Evolutionary conservation across 2,113 vertebrate genomes (phyloP).

Genomic region (Spea multiplicata): DNA sequence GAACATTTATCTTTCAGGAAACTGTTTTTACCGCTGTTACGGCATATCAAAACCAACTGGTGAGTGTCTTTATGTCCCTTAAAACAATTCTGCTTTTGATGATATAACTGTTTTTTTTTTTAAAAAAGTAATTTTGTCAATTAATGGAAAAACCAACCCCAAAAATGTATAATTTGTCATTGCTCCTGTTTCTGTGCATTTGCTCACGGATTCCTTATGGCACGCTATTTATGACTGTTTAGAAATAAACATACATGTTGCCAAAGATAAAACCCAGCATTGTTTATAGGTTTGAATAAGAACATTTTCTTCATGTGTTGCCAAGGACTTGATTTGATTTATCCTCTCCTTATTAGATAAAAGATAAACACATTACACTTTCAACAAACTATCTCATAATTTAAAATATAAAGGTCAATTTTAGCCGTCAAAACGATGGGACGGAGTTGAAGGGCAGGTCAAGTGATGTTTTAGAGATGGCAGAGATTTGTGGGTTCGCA

Average conservation of each 20-base stretch:
- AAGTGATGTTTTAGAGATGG: slow-evolving; percentile 70
- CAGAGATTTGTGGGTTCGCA: slow-evolving; percentile 55
- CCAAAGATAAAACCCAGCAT: slow-evolving; percentile 47
- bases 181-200: neutral
- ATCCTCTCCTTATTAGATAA: slow-evolving; percentile 74
- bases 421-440: slow-evolving; percentile 62
- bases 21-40: slow-evolving; percentile 97
- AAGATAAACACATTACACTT: slow-evolving; percentile 81
- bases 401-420: slow-evolving; percentile 80
- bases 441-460: slow-evolving; percentile 76
- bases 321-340: slow-evolving; percentile 69
- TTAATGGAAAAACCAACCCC: neutral
- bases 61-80: slow-evolving; percentile 63
- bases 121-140: too few species aligned
- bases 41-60: slow-evolving; percentile 97
- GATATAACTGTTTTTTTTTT: too few species aligned
- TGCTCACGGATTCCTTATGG: slow-evolving; percentile 13
- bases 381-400: slow-evolving; percentile 81
- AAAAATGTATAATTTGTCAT: neutral
- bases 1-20: slow-evolving; percentile 95
- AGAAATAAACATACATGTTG: neutral
- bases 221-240: slow-evolving; percentile 24
- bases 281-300: slow-evolving; percentile 67
- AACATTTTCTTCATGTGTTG: slow-evolving; percentile 65
- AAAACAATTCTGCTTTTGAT: neutral